Evolutionary conservation across 2,888 invertebrate genomes (phyloP).

Genomic region (Drosophila prostipennis): DNA sequence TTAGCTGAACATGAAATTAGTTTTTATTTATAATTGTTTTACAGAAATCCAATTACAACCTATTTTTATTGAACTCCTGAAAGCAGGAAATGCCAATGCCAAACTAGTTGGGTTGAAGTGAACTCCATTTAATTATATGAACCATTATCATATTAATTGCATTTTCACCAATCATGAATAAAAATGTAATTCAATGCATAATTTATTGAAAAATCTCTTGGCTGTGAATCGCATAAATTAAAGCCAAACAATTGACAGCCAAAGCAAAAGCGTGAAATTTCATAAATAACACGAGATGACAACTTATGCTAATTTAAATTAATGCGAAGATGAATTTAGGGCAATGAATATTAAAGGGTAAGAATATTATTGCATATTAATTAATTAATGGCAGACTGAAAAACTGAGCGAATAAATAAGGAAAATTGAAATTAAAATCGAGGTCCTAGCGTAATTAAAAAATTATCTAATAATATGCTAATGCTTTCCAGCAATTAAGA

Average conservation of each 20-base stretch:
- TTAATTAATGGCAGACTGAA: not conserved
- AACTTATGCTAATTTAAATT: slow-evolving; percentile 11
- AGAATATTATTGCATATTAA: not conserved
- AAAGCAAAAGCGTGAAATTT: slow-evolving; percentile 23
- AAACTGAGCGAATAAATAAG: not conserved
- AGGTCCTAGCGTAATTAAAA: not conserved
- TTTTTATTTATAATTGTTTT: not conserved
- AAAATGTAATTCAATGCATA: slow-evolving; percentile 40
- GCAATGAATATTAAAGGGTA: slow-evolving; percentile 1
- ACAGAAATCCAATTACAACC: slow-evolving; percentile 26
- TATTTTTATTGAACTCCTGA: not conserved
- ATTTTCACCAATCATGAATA: slow-evolving; percentile 56
- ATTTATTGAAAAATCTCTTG: slow-evolving; percentile 44
- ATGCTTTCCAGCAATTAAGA: slow-evolving; percentile 47
- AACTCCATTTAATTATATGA: slow-evolving; percentile 36
- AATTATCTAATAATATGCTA: slow-evolving; percentile 39
- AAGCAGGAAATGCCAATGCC: slow-evolving; percentile 2
- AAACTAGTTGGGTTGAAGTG: not conserved
- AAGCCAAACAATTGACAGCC: slow-evolving; percentile 41
- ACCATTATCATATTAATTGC: slow-evolving; percentile 51
- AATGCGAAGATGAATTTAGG: not conserved
- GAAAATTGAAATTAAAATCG: too few relatives aligned
- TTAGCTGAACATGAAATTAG: slow-evolving; percentile 11
- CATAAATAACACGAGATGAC: slow-evolving; percentile 21
- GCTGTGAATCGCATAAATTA: slow-evolving; percentile 38